phyloP scores from a whole-genome alignment of 2,888 invertebrate species.

The Noctua janthina region DNA sequence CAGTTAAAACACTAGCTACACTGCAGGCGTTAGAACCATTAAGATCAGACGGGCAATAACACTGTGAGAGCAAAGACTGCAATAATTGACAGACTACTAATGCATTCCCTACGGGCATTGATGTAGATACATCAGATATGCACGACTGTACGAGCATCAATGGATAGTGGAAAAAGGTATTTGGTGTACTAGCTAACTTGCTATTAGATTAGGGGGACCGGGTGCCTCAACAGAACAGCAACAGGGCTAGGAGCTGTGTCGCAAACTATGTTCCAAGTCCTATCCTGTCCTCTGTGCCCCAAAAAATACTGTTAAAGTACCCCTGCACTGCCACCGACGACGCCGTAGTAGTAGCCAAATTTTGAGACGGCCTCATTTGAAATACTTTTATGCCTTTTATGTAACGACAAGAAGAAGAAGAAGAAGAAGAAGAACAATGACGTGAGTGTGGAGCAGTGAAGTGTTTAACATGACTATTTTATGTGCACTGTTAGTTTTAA shows the following conservation, averaged over 20 bases:
- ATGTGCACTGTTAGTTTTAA: neutral
- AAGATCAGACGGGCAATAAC: slow-evolving; percentile 22
- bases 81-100: slow-evolving; percentile 34
- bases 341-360: neutral
- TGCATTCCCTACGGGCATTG: slow-evolving; percentile 30
- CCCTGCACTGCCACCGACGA: neutral
- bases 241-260: neutral
- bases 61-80: slow-evolving; percentile 31
- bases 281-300: neutral
- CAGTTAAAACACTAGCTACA: slow-evolving; percentile 5
- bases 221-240: neutral
- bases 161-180: neutral
- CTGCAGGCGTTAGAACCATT: slow-evolving; percentile 35
- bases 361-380: neutral
- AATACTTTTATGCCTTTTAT: no score
- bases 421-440: neutral
- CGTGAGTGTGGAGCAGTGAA: neutral
- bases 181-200: neutral
- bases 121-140: neutral
- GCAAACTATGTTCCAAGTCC: neutral
- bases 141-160: neutral
- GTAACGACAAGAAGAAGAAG: no score
- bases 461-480: neutral
- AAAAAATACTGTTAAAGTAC: neutral
- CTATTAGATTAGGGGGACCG: neutral